These are phyloP conservation scores for Zosterops japonicus DNA, from an alignment of 2,113 vertebrate species.

Conservation along the genomic window DNA sequence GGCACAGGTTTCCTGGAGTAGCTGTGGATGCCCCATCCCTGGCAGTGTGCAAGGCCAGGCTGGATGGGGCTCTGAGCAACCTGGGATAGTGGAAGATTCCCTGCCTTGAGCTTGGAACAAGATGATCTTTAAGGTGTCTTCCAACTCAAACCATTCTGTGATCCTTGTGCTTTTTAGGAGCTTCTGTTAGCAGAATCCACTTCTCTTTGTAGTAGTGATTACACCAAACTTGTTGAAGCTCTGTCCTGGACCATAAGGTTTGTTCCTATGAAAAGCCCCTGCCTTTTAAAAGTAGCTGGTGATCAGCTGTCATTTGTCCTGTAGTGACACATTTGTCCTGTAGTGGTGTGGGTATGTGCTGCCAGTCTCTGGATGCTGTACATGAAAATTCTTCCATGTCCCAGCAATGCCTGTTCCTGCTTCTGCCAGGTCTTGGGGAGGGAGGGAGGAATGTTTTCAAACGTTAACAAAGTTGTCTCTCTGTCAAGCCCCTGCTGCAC, in stretches of 20 bases:
- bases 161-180: not conserved
- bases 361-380: not conserved
- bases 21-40: not conserved
- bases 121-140: accelerated
- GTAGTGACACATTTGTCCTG: not conserved
- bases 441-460: not conserved
- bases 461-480: not conserved
- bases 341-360: not conserved
- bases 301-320: not conserved
- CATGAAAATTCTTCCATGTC: not conserved
- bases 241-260: not conserved
- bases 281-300: not conserved
- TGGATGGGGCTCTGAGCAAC: not conserved
- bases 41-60: no score
- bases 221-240: not conserved
- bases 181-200: not conserved
- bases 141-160: not conserved
- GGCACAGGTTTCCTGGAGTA: not conserved
- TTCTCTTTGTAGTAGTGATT: not conserved
- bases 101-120: no score
- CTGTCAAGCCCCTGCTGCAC: not conserved
- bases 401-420: not conserved
- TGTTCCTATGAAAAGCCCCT: not conserved
- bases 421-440: not conserved
- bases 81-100: not conserved